phyloP scores from a whole-genome alignment of 2,888 invertebrate species.

The Cantharis lateralis region DNA sequence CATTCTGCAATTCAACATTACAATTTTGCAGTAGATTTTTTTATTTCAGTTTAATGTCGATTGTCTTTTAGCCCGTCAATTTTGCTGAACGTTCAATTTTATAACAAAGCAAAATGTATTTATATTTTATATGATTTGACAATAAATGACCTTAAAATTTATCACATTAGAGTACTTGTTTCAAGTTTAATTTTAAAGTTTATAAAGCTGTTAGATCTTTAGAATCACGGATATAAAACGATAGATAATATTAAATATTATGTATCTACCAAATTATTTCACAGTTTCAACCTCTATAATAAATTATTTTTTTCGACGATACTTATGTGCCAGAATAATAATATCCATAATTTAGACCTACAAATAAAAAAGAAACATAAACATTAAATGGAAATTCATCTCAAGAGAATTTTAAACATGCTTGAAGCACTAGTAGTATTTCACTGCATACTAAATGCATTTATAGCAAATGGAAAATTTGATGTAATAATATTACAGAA shows the following conservation, averaged over 20 bases:
- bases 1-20: too few species aligned
- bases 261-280: neutral
- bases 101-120: neutral
- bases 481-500: neutral
- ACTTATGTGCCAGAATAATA: neutral
- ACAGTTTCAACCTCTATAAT: neutral
- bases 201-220: neutral
- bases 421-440: neutral
- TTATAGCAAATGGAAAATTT: neutral
- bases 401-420: neutral
- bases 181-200: neutral
- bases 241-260: neutral
- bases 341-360: neutral
- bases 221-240: neutral
- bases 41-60: neutral
- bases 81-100: neutral
- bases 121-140: neutral
- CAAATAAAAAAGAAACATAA: neutral
- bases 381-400: neutral
- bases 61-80: neutral
- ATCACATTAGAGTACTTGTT: neutral
- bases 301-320: neutral
- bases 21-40: too few species aligned
- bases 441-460: neutral
- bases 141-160: neutral